Conservation (phyloP, 2,797 vertebrate species). For the Odontamblyopus lacepedii region DNA sequence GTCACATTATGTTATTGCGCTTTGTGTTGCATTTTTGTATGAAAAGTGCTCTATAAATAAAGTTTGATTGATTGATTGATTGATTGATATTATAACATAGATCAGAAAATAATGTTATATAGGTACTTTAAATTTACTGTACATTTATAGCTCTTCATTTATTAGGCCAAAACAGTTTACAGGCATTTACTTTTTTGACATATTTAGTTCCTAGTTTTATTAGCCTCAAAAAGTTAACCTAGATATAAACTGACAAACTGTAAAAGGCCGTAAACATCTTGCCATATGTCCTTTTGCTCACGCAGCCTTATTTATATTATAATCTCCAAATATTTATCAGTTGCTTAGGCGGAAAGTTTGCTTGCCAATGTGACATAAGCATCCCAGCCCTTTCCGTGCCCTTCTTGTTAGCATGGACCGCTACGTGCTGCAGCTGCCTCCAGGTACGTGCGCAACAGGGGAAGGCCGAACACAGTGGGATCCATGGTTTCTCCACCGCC, state of each 20-base stretch:
- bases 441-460: constrained; percentile 52
- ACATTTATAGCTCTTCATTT: not conserved
- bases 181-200: no score
- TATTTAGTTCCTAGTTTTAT: no score
- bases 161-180: not conserved
- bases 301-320: not conserved
- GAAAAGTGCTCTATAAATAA: no score
- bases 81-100: no score
- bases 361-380: constrained; percentile 25
- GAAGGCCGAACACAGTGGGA: constrained; percentile 45
- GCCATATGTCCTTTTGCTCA: not conserved
- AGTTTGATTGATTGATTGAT: no score
- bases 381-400: constrained; percentile 14
- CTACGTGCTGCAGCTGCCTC: constrained; percentile 42
- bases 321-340: not conserved
- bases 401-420: constrained; percentile 41
- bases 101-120: no score
- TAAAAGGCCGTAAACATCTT: not conserved
- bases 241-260: not conserved
- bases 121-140: not conserved
- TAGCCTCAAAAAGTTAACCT: not conserved
- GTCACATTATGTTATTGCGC: no score
- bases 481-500: constrained; percentile 43
- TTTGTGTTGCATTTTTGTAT: no score
- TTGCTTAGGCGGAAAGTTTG: constrained; percentile 12